phyloP scores from a whole-genome alignment of 2,113 vertebrate species.

The Calyptommatus sinebrachiatus region DNA sequence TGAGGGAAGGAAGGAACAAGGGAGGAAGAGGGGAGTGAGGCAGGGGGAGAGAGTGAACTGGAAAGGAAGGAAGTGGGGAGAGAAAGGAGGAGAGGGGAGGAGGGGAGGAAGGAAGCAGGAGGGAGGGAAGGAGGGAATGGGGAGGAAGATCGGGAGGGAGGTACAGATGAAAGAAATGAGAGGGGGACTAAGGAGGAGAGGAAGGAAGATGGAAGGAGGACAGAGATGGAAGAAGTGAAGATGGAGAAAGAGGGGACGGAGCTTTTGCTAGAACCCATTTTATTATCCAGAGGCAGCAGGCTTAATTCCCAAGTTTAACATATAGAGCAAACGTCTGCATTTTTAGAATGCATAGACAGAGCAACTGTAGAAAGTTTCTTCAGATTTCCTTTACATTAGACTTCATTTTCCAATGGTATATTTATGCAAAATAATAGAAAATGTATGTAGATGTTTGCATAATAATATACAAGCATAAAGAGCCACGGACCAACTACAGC shows the following conservation, averaged over 20 bases:
- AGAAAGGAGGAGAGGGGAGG: not conserved
- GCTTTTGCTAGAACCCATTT: too few species aligned
- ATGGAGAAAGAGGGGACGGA: too few species aligned
- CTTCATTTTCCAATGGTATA: not conserved
- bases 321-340: not conserved
- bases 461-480: not conserved
- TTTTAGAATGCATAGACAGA: not conserved
- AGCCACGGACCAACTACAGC: too few species aligned
- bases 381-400: too few species aligned
- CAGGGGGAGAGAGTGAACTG: not conserved
- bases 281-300: too few species aligned
- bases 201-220: too few species aligned
- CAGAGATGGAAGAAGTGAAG: too few species aligned
- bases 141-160: not conserved
- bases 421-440: not conserved
- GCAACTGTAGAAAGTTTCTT: not conserved
- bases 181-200: too few species aligned
- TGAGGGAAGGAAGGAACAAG: too few species aligned
- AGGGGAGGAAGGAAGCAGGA: not conserved
- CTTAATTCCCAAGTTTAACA: too few species aligned
- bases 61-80: not conserved
- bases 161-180: not conserved
- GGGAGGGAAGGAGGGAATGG: not conserved
- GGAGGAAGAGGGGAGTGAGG: not conserved
- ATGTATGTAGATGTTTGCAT: not conserved